These are phyloP conservation scores for Enhydra lutris DNA, from an alignment of 2,113 vertebrate genomes.

Conservation along the genomic window DNA sequence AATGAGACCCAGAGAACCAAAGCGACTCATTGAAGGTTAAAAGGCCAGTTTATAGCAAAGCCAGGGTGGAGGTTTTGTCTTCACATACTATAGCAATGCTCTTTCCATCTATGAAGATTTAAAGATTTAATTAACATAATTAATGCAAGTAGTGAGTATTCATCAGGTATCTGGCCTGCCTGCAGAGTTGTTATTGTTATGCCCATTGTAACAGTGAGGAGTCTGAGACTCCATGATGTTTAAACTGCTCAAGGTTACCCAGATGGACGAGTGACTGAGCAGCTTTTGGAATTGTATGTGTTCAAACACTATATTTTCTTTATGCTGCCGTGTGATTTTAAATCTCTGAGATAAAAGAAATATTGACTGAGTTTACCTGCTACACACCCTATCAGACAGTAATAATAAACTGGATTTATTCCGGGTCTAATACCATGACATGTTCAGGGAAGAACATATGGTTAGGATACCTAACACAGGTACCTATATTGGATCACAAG, in stretches of 20 bases:
- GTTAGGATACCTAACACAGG: not conserved
- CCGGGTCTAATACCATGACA: not conserved
- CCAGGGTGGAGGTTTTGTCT: not conserved
- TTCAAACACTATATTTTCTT: not conserved
- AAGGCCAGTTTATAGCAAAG: not conserved
- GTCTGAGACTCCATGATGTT: not conserved
- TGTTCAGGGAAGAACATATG: not conserved
- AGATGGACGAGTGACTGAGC: not conserved
- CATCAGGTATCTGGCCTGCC: not conserved
- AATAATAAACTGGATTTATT: not conserved
- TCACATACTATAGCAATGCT: not conserved
- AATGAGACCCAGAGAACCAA: not conserved
- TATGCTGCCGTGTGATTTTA: not conserved
- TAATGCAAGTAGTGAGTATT: not conserved
- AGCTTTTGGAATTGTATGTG: not conserved
- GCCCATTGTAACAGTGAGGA: not conserved
- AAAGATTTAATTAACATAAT: not conserved
- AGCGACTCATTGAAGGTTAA: not conserved
- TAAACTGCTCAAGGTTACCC: not conserved
- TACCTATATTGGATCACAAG: not conserved
- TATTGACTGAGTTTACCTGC: not conserved
- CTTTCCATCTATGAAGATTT: not conserved
- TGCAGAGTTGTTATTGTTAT: not conserved
- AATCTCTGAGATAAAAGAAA: not conserved
- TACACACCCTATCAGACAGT: not conserved